A percentile compares a stretch with the other conserved stretches of the same genome.
Conservation (phyloP, 2,888 invertebrate species). For the Andricus quercusramuli region DNA sequence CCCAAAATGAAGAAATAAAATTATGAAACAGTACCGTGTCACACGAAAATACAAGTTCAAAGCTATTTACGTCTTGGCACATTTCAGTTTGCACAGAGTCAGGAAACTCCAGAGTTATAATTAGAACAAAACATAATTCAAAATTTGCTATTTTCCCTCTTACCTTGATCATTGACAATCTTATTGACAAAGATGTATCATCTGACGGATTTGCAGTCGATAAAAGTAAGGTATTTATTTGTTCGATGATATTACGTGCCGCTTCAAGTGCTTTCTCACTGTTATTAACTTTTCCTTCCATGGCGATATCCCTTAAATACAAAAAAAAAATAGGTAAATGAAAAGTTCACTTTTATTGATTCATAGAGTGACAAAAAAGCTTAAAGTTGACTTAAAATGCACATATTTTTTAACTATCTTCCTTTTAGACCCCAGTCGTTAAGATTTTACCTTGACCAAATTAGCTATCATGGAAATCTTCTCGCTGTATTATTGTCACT, state of each 20-base stretch:
- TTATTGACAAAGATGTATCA: conserved; percentile 83
- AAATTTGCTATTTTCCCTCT: conserved; percentile 48
- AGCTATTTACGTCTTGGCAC: conserved; percentile 68
- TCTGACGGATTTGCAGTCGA: conserved; percentile 84
- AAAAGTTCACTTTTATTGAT: background rate
- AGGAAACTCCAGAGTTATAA: conserved; percentile 63
- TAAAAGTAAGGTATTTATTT: conserved; percentile 80
- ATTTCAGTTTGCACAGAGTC: conserved; percentile 58
- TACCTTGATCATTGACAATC: conserved; percentile 84
- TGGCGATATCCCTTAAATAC: conserved; percentile 63
- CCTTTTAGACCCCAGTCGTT: background rate
- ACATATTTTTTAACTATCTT: background rate
- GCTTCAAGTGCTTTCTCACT: conserved; percentile 65
- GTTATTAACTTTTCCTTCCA: conserved; percentile 62
- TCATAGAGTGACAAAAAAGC: background rate
- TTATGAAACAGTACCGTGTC: background rate
- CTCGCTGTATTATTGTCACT: background rate
- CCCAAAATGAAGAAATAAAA: background rate
- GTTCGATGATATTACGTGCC: conserved; percentile 72
- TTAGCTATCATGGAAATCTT: background rate
- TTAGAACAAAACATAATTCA: conserved; percentile 63
- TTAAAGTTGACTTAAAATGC: background rate
- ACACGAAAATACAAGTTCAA: conserved; percentile 48
- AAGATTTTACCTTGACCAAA: background rate
- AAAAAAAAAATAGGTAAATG: conserved; percentile 25